Base-by-base conservation (phyloP, 1,140 invertebrate genomes). In the Lordiphosa mommai region DNA sequence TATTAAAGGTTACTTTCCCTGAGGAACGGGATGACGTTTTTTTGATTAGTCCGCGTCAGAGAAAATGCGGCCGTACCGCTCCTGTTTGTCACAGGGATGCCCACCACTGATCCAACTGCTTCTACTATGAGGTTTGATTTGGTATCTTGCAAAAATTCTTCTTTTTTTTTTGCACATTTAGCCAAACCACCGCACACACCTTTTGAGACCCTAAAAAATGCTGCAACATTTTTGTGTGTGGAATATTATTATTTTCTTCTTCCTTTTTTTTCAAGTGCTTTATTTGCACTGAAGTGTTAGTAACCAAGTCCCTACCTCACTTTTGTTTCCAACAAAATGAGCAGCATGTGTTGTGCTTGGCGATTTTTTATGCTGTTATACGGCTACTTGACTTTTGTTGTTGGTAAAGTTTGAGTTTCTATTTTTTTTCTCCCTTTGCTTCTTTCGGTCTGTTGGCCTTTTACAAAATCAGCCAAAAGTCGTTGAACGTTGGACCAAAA, bases 381-480 rank as follows among this genome's bases (percentile, higher is more conserved):
- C 38, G 50, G 60, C 76, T 67, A 70, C 74, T 79, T 79, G 74
- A 65, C 70, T 74, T 48, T 69, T 63, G 59, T 61, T 73, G 57
- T 33, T 47, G 29, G 34, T 44, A 43, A 63, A 68, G 32, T 69
- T 67, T 50, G 29, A 12, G 33, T 38, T 37, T 17, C 12, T 51
- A 13, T 13, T 38, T 32, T 27, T 53, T 46, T 38, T 58, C 27
- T 16, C 36, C 10, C 34, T 36, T 48, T 61, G 41, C 17, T 55
- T 59, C 48, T 61, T 48, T 57, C 57, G 55, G 72, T 72, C 55
- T 69, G 69, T 70, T 79, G 73, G 79, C 64, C 74, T 74, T 79
- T 80, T 80, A 69, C 46, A 65, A 79, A 79, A 80, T 80, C 74
- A 80, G 76, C 65, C 74, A 79, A 79, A 79, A 82, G 74, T 79